Evolutionary conservation across 2,797 vertebrate genomes (phyloP).

Genomic region (Tamandua tetradactyla): DNA sequence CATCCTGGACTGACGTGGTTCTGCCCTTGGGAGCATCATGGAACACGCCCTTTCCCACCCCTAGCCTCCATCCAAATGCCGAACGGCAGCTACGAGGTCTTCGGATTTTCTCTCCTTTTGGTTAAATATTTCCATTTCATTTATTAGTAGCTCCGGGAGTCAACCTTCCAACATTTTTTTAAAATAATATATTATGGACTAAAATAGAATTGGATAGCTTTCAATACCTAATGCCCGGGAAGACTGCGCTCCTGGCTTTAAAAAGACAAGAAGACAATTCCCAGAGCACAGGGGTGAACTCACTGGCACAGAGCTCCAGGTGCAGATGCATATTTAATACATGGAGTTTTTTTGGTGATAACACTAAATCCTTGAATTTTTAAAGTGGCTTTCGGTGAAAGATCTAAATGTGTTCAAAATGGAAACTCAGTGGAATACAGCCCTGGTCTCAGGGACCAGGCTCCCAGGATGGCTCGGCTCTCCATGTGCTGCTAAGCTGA

Average conservation of each 20-base stretch:
- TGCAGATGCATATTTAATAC: conserved; percentile 49
- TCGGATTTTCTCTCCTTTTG: not conserved
- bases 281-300: not conserved
- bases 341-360: conserved; percentile 42
- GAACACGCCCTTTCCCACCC: not conserved
- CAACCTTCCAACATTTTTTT: not conserved
- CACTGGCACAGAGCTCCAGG: not conserved
- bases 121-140: not conserved
- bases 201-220: conserved; percentile 9
- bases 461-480: too few relatives aligned
- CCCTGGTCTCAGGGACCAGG: fast-evolving
- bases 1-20: not conserved
- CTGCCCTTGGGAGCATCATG: not conserved
- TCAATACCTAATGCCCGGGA: not conserved
- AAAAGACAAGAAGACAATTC: not conserved
- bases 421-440: not conserved
- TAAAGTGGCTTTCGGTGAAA: conserved; percentile 51
- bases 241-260: not conserved
- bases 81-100: not conserved
- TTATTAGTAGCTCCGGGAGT: not conserved
- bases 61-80: not conserved
- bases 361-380: conserved; percentile 56
- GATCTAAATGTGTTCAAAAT: conserved; percentile 18
- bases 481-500: not conserved
- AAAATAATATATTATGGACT: not conserved